phyloP scores from a whole-genome alignment of 2,888 invertebrate genomes.

The Thecophora atra region DNA sequence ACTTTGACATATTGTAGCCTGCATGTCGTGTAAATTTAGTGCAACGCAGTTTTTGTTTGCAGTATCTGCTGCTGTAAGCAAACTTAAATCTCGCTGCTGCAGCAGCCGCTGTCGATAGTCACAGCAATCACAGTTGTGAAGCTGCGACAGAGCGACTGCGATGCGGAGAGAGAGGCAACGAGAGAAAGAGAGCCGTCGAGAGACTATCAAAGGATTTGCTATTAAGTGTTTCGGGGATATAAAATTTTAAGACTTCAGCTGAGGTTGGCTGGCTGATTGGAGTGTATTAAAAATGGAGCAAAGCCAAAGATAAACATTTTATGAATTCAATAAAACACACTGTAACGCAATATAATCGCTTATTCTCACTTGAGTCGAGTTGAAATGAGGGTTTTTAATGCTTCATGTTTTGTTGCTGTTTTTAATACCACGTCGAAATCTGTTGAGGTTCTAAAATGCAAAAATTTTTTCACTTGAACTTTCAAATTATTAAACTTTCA shows the following conservation, averaged over 20 bases:
- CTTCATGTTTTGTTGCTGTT: too few species aligned
- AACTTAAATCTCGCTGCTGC: not conserved
- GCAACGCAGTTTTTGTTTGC: conserved; percentile 1
- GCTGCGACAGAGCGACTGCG: not conserved
- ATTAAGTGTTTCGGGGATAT: not conserved
- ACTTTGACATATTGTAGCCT: conserved; percentile 26
- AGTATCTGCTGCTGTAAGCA: not conserved
- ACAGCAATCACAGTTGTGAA: too few species aligned
- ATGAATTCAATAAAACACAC: too few species aligned
- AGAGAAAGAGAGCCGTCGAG: not conserved
- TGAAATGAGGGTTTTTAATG: too few species aligned
- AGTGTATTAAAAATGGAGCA: too few species aligned
- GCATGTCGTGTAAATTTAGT: conserved; percentile 17
- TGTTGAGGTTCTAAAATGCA: not conserved
- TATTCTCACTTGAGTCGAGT: too few species aligned
- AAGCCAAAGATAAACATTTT: too few species aligned
- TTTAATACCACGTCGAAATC: too few species aligned
- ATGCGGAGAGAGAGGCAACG: not conserved
- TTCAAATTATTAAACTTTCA: too few species aligned
- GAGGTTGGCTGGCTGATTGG: not conserved
- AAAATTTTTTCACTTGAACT: not conserved
- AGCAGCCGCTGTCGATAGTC: too few species aligned
- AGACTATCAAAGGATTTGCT: not conserved
- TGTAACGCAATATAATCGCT: too few species aligned
- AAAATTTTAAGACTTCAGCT: not conserved